Percentiles rank a stretch among this genome's conserved stretches.
Conservation (phyloP, 2,888 invertebrate species). For the Eupithecia tripunctaria region DNA sequence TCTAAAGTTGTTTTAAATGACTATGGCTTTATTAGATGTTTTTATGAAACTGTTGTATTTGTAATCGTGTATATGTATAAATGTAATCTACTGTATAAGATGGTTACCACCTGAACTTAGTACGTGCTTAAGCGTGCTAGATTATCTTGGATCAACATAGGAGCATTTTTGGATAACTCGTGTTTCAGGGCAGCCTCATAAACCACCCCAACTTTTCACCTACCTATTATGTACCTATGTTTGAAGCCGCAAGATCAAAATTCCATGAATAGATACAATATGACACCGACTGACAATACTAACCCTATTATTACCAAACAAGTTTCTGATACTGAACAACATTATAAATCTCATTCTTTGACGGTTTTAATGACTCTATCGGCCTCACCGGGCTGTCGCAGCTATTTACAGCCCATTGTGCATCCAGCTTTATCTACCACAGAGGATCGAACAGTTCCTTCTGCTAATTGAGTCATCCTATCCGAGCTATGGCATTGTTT, state of each 20-base stretch:
- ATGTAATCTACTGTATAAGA: background rate
- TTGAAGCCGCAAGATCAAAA: background rate
- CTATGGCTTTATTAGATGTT: background rate
- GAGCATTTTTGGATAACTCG: too few relatives aligned
- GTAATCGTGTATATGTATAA: too few relatives aligned
- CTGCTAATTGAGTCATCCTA: constrained; percentile 81
- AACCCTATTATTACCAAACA: constrained; percentile 27
- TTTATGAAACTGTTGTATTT: background rate
- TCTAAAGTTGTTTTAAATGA: background rate
- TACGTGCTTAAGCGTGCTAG: background rate
- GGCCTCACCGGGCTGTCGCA: constrained; percentile 46
- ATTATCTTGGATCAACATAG: too few relatives aligned
- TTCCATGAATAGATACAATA: background rate
- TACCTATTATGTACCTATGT: background rate
- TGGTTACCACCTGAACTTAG: background rate
- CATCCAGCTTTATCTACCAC: constrained; percentile 64
- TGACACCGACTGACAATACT: constrained; percentile 9
- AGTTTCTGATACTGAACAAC: constrained; percentile 24
- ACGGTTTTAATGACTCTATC: constrained; percentile 45
- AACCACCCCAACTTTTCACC: too few relatives aligned
- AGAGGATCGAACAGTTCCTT: constrained; percentile 40
- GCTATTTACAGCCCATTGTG: constrained; percentile 76
- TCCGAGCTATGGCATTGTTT: constrained; percentile 76
- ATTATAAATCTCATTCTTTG: constrained; percentile 43
- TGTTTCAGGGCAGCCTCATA: too few relatives aligned